These are phyloP conservation scores for Hyaena hyaena DNA, from an alignment of 2,113 vertebrate species.

Conservation along the genomic window DNA sequence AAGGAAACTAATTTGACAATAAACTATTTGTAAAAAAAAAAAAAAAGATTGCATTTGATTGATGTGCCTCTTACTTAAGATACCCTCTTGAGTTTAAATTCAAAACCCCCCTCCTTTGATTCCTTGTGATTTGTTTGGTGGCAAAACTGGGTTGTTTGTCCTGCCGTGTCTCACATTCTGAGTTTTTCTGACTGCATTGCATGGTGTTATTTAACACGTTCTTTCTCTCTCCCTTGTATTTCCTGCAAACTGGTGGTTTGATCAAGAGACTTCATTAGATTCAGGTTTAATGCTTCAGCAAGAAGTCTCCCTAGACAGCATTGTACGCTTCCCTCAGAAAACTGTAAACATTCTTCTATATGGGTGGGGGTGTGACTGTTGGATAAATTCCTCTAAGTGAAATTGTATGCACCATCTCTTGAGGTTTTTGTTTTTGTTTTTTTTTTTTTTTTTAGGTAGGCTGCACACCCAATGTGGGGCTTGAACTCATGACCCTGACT, in stretches of 20 bases:
- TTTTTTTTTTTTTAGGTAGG: no score
- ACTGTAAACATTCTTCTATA: background rate
- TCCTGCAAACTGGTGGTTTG: background rate
- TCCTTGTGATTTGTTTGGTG: background rate
- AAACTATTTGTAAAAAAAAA: no score
- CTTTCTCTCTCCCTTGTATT: background rate
- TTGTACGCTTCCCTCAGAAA: background rate
- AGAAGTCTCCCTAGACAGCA: background rate
- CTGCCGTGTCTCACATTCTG: background rate
- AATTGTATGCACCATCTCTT: background rate
- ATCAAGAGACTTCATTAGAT: background rate
- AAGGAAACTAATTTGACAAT: no score
- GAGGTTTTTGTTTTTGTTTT: no score
- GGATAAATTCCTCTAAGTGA: background rate
- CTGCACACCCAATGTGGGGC: no score
- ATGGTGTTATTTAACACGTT: background rate
- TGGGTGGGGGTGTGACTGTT: background rate
- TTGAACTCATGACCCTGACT: no score
- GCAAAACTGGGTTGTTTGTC: background rate
- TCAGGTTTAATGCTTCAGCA: background rate
- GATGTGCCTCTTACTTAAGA: slow-evolving; percentile 3
- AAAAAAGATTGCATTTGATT: background rate
- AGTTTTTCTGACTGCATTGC: background rate
- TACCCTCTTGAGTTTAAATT: background rate
- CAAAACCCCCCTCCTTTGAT: background rate